Conservation (phyloP, 2,113 vertebrate species). For the Dicaeum eximium region DNA sequence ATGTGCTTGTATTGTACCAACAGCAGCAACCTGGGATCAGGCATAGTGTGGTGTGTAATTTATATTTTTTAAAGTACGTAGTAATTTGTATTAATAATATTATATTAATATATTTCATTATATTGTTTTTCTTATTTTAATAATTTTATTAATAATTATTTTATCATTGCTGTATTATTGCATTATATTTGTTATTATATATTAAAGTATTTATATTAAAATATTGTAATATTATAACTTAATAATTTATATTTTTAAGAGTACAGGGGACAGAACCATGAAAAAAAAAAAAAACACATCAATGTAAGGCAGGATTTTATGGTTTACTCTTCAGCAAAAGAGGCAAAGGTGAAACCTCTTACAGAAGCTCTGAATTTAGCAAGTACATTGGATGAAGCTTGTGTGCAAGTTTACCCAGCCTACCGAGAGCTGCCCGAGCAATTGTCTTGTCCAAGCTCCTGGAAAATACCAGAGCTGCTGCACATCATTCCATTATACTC, state of each 20-base stretch:
- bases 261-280: not conserved
- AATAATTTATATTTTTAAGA: no score
- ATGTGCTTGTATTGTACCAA: not conserved
- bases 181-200: no score
- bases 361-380: not conserved
- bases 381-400: not conserved
- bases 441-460: not conserved
- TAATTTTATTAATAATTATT: no score
- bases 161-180: no score
- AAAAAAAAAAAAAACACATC: not conserved
- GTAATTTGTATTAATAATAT: no score
- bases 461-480: not conserved
- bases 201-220: no score
- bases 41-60: not conserved
- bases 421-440: not conserved
- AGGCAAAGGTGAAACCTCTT: not conserved
- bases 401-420: not conserved
- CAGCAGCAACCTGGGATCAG: not conserved
- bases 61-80: not conserved
- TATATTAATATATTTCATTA: no score
- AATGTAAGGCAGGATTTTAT: not conserved
- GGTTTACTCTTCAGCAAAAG: not conserved
- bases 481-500: not conserved
- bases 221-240: no score
- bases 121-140: no score